Base-by-base conservation (phyloP, 2,888 invertebrate species). In the Orthonevra nobilis region DNA sequence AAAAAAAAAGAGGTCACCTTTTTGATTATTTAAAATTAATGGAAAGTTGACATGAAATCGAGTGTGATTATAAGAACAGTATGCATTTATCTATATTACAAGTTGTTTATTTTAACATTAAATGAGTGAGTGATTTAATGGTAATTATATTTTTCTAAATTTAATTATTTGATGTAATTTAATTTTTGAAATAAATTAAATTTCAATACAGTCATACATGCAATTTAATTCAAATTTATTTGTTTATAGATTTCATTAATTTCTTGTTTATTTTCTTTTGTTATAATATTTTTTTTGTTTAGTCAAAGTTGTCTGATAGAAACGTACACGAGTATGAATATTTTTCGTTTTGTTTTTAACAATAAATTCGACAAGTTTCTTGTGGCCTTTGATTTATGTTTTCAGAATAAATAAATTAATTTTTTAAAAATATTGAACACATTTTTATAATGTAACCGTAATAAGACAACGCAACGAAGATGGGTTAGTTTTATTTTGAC, bases 291-390 rank as follows among this genome's bases (percentile, higher is more conserved):
- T 66, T 46, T 20, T 34, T 34, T 32, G 1, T 4, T 38, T 48
- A 9, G 14, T 17, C n/a, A n/a, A n/a, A n/a, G n/a, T n/a, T n/a
- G n/a, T n/a, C n/a, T n/a, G n/a, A n/a, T n/a, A n/a, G n/a, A n/a
- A n/a, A n/a, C n/a, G n/a, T n/a, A n/a, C n/a, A n/a, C n/a, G n/a
- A n/a, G n/a, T n/a, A n/a, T n/a, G n/a, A n/a, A n/a, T n/a, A n/a
- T n/a, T n/a, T n/a, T n/a, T 30, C 9, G 6, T 32, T 64, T 66
- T 54, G 54, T 44, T 66, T 19, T 38, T 36, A 66, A 66, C 66
- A 56, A 46, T 66, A 66, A 66, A 66, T 56, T 66, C 66, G 66
- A 38, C 46, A 46, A 17, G 42, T 64, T 64, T 34, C 34, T 23
- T 50, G 23, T 40, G 50, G 50, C 50, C 40, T 40, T n/a, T n/a